These are phyloP conservation scores for Spodoptera exigua DNA, from an alignment of 2,888 invertebrate genomes.

Conservation along the genomic window DNA sequence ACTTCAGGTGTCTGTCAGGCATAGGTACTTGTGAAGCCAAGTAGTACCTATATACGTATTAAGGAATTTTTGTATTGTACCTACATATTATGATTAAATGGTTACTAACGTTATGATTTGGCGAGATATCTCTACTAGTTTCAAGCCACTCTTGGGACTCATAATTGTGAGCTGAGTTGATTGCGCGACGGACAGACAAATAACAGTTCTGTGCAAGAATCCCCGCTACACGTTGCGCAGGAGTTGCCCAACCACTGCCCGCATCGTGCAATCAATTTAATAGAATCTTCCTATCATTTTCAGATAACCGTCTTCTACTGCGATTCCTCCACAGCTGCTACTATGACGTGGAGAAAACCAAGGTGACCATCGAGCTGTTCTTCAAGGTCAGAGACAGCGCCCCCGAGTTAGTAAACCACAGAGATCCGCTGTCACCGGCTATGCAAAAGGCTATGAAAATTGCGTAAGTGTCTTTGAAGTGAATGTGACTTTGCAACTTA, in stretches of 20 bases:
- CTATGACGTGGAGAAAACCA: constrained; percentile 87
- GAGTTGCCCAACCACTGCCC: too few species aligned
- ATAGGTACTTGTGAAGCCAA: constrained; percentile 18
- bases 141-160: too few species aligned
- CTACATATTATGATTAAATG: too few species aligned
- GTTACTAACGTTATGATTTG: too few species aligned
- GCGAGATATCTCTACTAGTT: too few species aligned
- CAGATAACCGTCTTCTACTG: constrained; percentile 86
- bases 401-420: constrained; percentile 88
- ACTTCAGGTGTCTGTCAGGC: too few species aligned
- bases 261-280: too few species aligned
- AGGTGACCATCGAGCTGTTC: constrained; percentile 82
- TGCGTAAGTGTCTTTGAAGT: constrained; percentile 79
- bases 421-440: constrained; percentile 85
- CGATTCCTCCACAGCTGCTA: constrained; percentile 89
- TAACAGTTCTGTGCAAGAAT: too few species aligned
- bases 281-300: constrained; percentile 59
- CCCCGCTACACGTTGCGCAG: too few species aligned
- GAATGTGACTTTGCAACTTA: not conserved
- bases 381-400: constrained; percentile 87
- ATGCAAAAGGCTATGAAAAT: constrained; percentile 86
- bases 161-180: too few species aligned
- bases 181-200: too few species aligned
- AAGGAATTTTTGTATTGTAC: too few species aligned
- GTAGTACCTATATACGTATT: not conserved